A percentile compares a stretch with the other conserved stretches of the same genome.
phyloP scores from a whole-genome alignment of 2,888 invertebrate genomes.

The Nymphalis urticae region DNA sequence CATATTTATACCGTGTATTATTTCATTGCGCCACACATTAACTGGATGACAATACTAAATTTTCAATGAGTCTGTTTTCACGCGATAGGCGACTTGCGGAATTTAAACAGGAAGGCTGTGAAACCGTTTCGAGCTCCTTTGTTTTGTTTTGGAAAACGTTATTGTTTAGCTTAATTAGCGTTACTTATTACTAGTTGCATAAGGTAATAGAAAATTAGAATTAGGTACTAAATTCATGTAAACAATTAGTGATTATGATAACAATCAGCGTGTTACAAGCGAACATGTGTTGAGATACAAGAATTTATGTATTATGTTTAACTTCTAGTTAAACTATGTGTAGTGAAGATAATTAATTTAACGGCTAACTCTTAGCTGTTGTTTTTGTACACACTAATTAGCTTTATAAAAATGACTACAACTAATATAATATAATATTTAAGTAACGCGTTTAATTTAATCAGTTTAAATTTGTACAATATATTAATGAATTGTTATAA shows the following conservation, averaged over 20 bases:
- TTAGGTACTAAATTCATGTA: slow-evolving; percentile 17
- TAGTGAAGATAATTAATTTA: background rate
- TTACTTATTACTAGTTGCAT: slow-evolving; percentile 28
- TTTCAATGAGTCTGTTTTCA: slow-evolving; percentile 42
- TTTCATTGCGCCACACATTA: slow-evolving; percentile 2
- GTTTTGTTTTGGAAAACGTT: slow-evolving; percentile 34
- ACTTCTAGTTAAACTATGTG: background rate
- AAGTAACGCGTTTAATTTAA: too few species aligned
- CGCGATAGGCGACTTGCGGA: slow-evolving; percentile 39
- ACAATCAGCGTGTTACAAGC: slow-evolving; percentile 19
- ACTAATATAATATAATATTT: too few species aligned
- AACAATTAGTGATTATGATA: slow-evolving; percentile 35
- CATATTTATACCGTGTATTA: background rate
- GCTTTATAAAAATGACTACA: too few species aligned
- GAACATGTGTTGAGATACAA: slow-evolving; percentile 27
- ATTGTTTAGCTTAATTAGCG: slow-evolving; percentile 37
- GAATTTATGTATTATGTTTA: slow-evolving; percentile 14
- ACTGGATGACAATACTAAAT: slow-evolving; percentile 31
- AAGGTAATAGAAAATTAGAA: slow-evolving; percentile 25
- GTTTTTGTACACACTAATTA: background rate
- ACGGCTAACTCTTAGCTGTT: background rate
- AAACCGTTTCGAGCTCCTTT: slow-evolving; percentile 30
- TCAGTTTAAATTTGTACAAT: too few species aligned
- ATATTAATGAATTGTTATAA: too few species aligned
- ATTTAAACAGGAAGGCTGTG: slow-evolving; percentile 39